phyloP scores from a whole-genome alignment of 2,113 vertebrate genomes.

The Macrotus californicus region DNA sequence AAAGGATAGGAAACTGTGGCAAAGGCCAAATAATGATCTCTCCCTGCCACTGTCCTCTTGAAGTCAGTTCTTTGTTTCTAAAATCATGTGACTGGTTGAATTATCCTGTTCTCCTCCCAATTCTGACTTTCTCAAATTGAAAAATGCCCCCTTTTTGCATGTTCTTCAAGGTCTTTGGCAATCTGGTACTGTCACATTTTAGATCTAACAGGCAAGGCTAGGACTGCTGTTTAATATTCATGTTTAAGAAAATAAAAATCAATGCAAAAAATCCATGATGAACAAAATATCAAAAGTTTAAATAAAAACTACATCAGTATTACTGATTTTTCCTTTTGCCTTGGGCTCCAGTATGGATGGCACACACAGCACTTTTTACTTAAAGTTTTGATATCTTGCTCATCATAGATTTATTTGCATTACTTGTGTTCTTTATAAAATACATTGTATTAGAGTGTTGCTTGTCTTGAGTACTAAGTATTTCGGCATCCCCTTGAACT shows the following conservation, averaged over 20 bases:
- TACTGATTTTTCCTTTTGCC: constrained; percentile 35
- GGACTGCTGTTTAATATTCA: constrained; percentile 19
- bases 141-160: not conserved
- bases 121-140: not conserved
- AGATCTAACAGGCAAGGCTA: not conserved
- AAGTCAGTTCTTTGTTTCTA: not conserved
- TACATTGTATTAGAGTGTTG: not conserved
- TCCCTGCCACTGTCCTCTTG: not conserved
- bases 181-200: not conserved
- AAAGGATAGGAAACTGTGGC: not conserved
- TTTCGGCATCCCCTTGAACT: not conserved
- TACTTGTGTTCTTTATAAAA: not conserved
- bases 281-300: constrained; percentile 52
- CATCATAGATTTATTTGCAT: not conserved
- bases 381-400: constrained; percentile 39
- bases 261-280: constrained; percentile 55
- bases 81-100: not conserved
- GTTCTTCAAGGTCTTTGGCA: not conserved
- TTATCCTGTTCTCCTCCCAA: not conserved
- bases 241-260: constrained; percentile 45
- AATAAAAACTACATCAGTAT: constrained; percentile 43
- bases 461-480: not conserved
- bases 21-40: not conserved
- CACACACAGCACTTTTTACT: constrained; percentile 25
- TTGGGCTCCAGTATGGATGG: not conserved